Percentiles rank a stretch among this genome's conserved stretches.
Evolutionary conservation across 2,113 vertebrate species (phyloP).

Genomic region (Varanus komodoensis): DNA sequence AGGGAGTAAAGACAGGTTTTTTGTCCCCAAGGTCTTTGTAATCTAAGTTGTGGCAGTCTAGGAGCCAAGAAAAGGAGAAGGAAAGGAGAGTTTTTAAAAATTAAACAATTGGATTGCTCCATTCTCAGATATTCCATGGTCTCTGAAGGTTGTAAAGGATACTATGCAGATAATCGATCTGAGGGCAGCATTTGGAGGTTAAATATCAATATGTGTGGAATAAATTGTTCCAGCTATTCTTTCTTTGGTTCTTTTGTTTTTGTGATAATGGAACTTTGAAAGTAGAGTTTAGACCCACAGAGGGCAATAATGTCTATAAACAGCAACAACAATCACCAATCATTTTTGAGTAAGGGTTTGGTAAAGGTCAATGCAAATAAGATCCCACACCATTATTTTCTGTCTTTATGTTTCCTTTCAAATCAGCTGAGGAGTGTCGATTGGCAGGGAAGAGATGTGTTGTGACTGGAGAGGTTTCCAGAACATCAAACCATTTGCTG

Average conservation of each 20-base stretch:
- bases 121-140: background rate
- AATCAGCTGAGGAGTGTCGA: background rate
- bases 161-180: rapidly evolving
- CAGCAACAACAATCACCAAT: slow-evolving; percentile 22
- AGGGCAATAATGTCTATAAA: background rate
- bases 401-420: rapidly evolving
- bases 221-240: background rate
- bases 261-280: background rate
- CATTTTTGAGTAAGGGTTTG: slow-evolving; percentile 34
- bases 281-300: background rate
- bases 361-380: slow-evolving; percentile 24
- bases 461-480: slow-evolving; percentile 12
- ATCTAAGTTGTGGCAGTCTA: background rate
- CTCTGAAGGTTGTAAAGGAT: background rate
- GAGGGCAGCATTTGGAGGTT: background rate
- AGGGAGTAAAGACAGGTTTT: background rate
- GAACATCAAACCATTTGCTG: background rate
- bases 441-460: background rate
- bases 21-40: background rate
- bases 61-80: background rate
- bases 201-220: background rate
- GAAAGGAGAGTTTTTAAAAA: background rate
- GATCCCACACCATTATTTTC: background rate
- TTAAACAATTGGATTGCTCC: background rate
- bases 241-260: background rate